Conservation (phyloP, 2,888 invertebrate species). For the Thera obeliscata region DNA sequence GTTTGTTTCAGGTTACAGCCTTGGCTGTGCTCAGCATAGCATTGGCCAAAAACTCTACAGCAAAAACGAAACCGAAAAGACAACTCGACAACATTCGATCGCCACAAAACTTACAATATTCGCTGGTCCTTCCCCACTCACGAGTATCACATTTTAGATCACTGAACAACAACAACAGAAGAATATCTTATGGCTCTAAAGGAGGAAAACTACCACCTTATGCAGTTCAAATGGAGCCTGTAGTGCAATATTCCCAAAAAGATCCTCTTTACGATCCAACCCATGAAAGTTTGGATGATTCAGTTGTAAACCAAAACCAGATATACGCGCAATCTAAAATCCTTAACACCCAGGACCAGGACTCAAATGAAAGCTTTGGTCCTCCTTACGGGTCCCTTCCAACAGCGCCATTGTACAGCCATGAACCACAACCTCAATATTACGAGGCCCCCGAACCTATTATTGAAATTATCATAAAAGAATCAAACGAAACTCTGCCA, state of each 20-base stretch:
- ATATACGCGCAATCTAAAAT: constrained; percentile 80
- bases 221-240: constrained; percentile 92
- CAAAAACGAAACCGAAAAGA: constrained; percentile 82
- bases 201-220: constrained; percentile 86
- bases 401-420: constrained; percentile 79
- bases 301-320: constrained; percentile 73
- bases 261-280: constrained; percentile 89
- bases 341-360: constrained; percentile 73
- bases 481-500: constrained; percentile 92
- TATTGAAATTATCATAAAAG: constrained; percentile 96
- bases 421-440: constrained; percentile 80
- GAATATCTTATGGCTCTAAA: constrained; percentile 80
- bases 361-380: constrained; percentile 76
- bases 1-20: constrained; percentile 83
- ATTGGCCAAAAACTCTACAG: constrained; percentile 76
- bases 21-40: constrained; percentile 82
- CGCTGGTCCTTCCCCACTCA: constrained; percentile 84
- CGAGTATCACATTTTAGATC: constrained; percentile 81
- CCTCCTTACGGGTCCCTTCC: constrained; percentile 75
- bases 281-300: constrained; percentile 77
- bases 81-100: constrained; percentile 81
- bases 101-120: constrained; percentile 85
- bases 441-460: constrained; percentile 94
- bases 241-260: constrained; percentile 91
- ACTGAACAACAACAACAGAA: constrained; percentile 80